Base-by-base conservation (phyloP, 2,888 invertebrate species). In the Cordilura impudica region DNA sequence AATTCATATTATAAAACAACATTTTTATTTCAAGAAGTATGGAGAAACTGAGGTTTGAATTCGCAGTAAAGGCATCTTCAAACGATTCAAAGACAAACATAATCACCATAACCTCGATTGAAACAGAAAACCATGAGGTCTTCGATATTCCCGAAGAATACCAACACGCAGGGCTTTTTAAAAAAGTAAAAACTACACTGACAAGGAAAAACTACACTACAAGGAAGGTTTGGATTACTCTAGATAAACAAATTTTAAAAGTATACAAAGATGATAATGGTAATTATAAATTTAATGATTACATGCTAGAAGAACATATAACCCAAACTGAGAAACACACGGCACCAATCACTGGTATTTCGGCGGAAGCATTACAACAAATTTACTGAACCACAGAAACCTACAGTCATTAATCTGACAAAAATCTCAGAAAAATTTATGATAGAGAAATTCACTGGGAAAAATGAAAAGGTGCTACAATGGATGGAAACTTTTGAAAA, bases 401-500 rank as follows among this genome's bases (percentile, higher is more conserved):
- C 66, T 12, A 66, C 66, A 66, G 16, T 26, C 31, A 14, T 23
- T 5, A 70, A 29, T 61, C 31, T 67, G 54, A 72, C 45, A 53
- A 66, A 21, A 51, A 45, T 67, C 39, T 71, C 39, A 69, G 58
- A 70, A 56, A 54, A 61, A 56, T 49, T 70, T 43, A 29, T 58
- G 12, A 56, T 71, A 65, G 65, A 71, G 58, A 71, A 61, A 43
- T 61, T 43, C 12, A 53, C 51, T 7, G 54, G 35, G 2, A 71
- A 71, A 29, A 54, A 61, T 29, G 45, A 31, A 51, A 66, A 65
- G 54, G 71, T 18, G 4, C 21, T 47, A 18, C 77, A 79, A 67
- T 79, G 79, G 79, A 71, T 79, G 4, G 71, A 49, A 4, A 51
- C 39, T 72, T 80, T 80, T 63, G 63, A 75, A 61, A 75, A 54